A percentile compares a stretch with the other conserved stretches of the same genome.
These are phyloP conservation scores for Tyrannus savana DNA, from an alignment of 2,113 vertebrate genomes.

Conservation along the genomic window DNA sequence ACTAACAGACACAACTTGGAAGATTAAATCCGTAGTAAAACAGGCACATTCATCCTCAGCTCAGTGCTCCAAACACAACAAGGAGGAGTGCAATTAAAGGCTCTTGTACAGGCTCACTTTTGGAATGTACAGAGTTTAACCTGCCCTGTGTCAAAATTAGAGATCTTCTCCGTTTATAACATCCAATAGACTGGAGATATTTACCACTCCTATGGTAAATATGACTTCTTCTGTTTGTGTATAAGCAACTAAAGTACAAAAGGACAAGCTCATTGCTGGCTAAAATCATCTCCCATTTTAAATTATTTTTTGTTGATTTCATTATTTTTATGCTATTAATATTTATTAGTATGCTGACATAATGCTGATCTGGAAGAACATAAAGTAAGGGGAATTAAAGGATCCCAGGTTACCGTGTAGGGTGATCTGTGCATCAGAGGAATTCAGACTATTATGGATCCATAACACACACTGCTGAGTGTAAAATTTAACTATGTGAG, in stretches of 20 bases:
- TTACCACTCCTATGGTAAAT: neutral
- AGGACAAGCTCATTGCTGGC: neutral
- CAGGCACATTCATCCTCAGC: rapidly evolving
- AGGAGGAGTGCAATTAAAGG: neutral
- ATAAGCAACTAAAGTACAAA: neutral
- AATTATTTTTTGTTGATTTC: neutral
- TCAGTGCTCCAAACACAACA: neutral
- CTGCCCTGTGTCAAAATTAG: rapidly evolving
- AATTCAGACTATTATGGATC: neutral
- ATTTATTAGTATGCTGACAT: neutral
- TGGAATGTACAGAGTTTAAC: neutral
- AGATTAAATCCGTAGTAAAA: neutral
- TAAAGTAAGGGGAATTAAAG: neutral
- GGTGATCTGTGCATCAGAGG: neutral
- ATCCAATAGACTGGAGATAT: neutral
- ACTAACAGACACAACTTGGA: neutral
- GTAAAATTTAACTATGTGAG: neutral
- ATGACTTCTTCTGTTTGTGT: neutral
- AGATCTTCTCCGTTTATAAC: neutral
- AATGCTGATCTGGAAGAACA: neutral
- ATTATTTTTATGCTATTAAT: neutral
- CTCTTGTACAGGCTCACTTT: neutral
- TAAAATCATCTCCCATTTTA: neutral
- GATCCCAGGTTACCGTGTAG: neutral
- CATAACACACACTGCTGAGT: neutral